A percentile compares a stretch with the other conserved stretches of the same genome.
These are phyloP conservation scores for Corythornis leucogaster DNA, from an alignment of 2,797 vertebrate species.

Conservation along the genomic window DNA sequence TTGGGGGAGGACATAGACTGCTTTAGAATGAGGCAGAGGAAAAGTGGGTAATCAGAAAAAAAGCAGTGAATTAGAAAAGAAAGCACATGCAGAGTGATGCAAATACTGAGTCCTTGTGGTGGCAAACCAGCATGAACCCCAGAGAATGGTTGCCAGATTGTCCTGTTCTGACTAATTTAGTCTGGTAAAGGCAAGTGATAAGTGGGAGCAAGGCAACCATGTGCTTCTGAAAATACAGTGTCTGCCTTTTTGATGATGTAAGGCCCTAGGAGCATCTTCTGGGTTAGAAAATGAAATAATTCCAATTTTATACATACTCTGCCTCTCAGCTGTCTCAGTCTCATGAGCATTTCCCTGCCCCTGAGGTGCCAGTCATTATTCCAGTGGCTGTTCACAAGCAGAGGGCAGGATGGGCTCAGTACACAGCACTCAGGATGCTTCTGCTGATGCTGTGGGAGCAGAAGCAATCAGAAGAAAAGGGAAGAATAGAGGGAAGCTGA, in stretches of 20 bases:
- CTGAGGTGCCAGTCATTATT: not conserved
- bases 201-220: not conserved
- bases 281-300: not conserved
- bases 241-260: not conserved
- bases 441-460: not conserved
- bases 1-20: not conserved
- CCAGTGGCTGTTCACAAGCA: not conserved
- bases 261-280: not conserved
- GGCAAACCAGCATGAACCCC: not conserved
- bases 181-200: not conserved
- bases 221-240: not conserved
- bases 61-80: not conserved
- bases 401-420: not conserved
- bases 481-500: not conserved
- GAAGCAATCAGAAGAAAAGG: not conserved
- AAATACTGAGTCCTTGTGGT: not conserved
- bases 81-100: rapidly evolving
- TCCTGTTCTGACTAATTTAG: not conserved
- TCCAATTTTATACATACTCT: not conserved
- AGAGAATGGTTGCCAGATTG: not conserved
- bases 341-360: not conserved
- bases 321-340: not conserved
- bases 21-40: not conserved
- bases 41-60: not conserved
- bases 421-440: not conserved